phyloP scores from a whole-genome alignment of 1,140 invertebrate genomes.

The Akabosia matsudoensis region DNA sequence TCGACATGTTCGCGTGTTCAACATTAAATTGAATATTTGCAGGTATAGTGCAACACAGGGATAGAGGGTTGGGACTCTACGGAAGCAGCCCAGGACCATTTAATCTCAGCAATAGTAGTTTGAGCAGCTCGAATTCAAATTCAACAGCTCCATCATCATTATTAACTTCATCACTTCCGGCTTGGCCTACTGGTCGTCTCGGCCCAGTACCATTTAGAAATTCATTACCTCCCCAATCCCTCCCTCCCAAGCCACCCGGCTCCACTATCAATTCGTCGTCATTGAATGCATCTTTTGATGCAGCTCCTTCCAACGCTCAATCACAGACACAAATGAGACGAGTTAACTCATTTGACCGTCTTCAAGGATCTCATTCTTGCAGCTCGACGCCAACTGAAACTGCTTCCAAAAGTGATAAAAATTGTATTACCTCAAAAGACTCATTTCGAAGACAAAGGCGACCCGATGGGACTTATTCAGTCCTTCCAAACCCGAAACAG shows the following conservation, averaged over 20 bases:
- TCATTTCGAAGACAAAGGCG: slow-evolving; percentile 15
- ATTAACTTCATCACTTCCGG: slow-evolving; percentile 25
- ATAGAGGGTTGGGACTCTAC: slow-evolving; percentile 14
- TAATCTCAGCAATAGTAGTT: slow-evolving; percentile 38
- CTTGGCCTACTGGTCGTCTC: slow-evolving; percentile 36
- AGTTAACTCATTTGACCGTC: slow-evolving; percentile 26
- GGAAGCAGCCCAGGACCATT: slow-evolving; percentile 2
- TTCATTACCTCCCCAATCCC: slow-evolving; percentile 39
- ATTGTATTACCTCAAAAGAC: neutral
- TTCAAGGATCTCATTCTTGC: neutral
- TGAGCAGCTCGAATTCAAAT: slow-evolving; percentile 41
- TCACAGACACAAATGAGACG: slow-evolving; percentile 8
- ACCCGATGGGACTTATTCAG: slow-evolving; percentile 14
- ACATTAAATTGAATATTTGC: slow-evolving; percentile 27
- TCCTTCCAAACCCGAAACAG: slow-evolving; percentile 18
- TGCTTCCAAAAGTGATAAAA: neutral
- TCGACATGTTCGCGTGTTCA: slow-evolving; percentile 18
- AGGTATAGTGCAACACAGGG: slow-evolving; percentile 42
- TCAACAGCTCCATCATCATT: slow-evolving; percentile 10
- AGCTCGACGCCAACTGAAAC: neutral
- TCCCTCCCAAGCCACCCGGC: slow-evolving; percentile 42
- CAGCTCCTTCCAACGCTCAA: neutral
- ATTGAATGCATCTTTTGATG: neutral
- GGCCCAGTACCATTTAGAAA: slow-evolving; percentile 45
- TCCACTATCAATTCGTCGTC: neutral